Conservation (phyloP, 1,140 invertebrate species). For the Thrips palmi region DNA sequence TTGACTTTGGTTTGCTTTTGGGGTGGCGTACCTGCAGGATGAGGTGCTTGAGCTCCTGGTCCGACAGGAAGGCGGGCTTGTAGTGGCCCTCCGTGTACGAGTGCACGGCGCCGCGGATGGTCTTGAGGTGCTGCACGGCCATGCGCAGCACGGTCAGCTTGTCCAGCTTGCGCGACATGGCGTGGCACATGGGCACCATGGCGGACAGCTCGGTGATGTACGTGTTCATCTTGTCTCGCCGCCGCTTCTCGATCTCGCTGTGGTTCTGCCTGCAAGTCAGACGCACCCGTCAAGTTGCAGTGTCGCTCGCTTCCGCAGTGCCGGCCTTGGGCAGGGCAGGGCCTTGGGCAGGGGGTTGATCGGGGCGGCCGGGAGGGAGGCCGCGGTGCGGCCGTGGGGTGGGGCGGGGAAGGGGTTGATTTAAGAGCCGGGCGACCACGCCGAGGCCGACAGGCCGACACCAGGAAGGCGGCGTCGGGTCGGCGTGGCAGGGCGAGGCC, state of each 20-base stretch:
- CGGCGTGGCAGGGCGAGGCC: no score
- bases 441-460: no score
- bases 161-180: conserved; percentile 81
- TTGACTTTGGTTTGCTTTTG: not conserved
- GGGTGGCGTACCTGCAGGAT: conserved; percentile 40
- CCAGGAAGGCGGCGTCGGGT: no score
- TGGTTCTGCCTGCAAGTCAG: conserved; percentile 62
- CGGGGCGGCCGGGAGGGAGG: no score
- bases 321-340: no score
- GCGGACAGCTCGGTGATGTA: conserved; percentile 80
- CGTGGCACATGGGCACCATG: conserved; percentile 85
- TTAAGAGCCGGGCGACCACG: no score
- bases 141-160: conserved; percentile 84
- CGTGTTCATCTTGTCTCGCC: conserved; percentile 91
- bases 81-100: conserved; percentile 66
- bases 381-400: no score
- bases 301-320: conserved; percentile 1
- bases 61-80: conserved; percentile 73
- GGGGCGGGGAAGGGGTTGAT: no score
- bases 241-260: conserved; percentile 86
- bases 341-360: no score
- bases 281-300: not conserved
- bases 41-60: conserved; percentile 71
- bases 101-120: conserved; percentile 52
- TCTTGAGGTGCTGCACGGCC: conserved; percentile 84